Evolutionary conservation across 2,888 invertebrate species (phyloP).

Genomic region (Parapristionchus giblindavisi): DNA sequence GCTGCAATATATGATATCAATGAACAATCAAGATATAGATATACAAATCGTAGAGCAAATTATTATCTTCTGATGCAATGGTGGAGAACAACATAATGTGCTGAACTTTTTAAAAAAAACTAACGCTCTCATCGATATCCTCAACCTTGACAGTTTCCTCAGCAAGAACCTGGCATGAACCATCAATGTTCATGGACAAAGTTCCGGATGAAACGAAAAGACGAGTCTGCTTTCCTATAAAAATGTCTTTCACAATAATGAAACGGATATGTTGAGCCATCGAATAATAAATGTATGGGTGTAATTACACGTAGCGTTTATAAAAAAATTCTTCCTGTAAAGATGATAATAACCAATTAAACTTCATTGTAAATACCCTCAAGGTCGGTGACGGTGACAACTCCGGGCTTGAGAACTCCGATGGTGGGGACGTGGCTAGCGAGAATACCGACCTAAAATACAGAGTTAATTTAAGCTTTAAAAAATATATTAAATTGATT

Average conservation of each 20-base stretch:
- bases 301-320: too few species aligned
- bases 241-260: not conserved
- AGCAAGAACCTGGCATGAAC: slow-evolving; percentile 66
- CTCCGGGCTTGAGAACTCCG: slow-evolving; percentile 68
- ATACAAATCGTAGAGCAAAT: too few species aligned
- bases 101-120: slow-evolving; percentile 33
- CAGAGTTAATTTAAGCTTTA: not conserved
- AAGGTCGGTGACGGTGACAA: slow-evolving; percentile 61
- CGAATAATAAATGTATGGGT: not conserved
- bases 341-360: not conserved
- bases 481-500: too few species aligned
- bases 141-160: slow-evolving; percentile 63
- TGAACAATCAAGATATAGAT: too few species aligned
- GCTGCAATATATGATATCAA: slow-evolving; percentile 44
- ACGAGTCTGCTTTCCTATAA: slow-evolving; percentile 60
- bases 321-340: too few species aligned
- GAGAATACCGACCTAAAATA: slow-evolving; percentile 61
- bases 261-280: not conserved
- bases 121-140: slow-evolving; percentile 65
- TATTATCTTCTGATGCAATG: not conserved
- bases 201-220: slow-evolving; percentile 68
- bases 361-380: slow-evolving; percentile 52
- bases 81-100: not conserved
- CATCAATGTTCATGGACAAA: slow-evolving; percentile 69
- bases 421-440: slow-evolving; percentile 69